A percentile compares a stretch with the other conserved stretches of the same genome.
Evolutionary conservation across 2,113 vertebrate genomes (phyloP).

Genomic region (Mellivora capensis): DNA sequence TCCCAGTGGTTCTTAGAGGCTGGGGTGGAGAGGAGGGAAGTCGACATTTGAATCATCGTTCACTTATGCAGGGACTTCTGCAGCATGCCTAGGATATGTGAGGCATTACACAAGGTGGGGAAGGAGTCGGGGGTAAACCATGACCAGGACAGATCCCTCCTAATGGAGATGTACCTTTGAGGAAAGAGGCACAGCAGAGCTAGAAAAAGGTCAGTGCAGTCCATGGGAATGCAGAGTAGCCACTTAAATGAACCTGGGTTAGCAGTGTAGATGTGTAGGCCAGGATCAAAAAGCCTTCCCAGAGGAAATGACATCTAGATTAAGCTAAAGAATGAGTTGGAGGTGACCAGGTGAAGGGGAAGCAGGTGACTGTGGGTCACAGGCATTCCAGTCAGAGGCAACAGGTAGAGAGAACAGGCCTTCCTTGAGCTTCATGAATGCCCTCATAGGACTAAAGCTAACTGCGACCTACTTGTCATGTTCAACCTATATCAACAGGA

Average conservation of each 20-base stretch:
- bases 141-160: background rate
- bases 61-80: background rate
- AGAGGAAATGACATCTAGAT: no score
- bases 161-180: background rate
- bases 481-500: background rate
- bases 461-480: no score
- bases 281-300: background rate
- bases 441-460: accelerated
- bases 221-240: accelerated
- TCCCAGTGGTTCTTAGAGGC: background rate
- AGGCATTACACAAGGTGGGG: background rate
- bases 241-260: no score
- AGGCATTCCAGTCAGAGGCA: background rate
- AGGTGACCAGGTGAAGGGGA: background rate
- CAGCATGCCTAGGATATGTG: no score
- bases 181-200: background rate
- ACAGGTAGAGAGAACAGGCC: background rate
- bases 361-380: background rate
- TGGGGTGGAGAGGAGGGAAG: background rate
- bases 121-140: accelerated
- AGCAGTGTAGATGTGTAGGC: background rate
- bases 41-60: background rate
- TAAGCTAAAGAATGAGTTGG: background rate
- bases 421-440: background rate
- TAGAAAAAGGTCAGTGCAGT: accelerated